Conservation (phyloP, 2,113 vertebrate genomes). For the Phylloscopus trochilus region DNA sequence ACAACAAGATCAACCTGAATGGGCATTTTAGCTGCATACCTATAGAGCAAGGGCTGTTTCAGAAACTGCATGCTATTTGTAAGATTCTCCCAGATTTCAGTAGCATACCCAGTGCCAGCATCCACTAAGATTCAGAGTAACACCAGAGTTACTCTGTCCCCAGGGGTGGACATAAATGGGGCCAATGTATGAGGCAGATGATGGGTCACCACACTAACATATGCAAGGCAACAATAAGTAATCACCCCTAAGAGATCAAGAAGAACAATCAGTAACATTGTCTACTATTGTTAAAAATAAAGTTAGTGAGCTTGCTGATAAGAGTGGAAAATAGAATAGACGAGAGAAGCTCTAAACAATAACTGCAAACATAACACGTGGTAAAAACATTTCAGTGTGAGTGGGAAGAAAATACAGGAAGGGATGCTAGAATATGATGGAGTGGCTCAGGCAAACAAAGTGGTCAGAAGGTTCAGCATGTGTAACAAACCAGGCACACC, state of each 20-base stretch:
- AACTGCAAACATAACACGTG: neutral
- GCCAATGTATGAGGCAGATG: neutral
- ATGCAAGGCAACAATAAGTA: neutral
- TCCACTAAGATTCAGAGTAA: neutral
- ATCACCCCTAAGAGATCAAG: neutral
- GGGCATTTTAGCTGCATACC: neutral
- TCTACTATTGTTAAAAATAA: neutral
- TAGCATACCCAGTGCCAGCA: neutral
- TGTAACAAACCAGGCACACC: neutral
- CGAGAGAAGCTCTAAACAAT: neutral
- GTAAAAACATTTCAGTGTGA: neutral
- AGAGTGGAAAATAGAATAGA: neutral
- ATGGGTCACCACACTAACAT: neutral
- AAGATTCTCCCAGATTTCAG: neutral
- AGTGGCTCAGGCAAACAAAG: neutral
- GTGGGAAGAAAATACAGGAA: neutral
- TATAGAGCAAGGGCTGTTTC: neutral
- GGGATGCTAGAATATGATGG: neutral
- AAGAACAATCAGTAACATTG: neutral
- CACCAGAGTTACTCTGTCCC: neutral
- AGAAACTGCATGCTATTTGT: accelerated
- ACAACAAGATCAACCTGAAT: neutral
- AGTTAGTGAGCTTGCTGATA: neutral
- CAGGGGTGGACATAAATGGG: neutral
- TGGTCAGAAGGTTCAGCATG: accelerated